Percentiles rank a stretch among this genome's conserved stretches.
phyloP scores from a whole-genome alignment of 1,140 invertebrate species.

The Adoxophyes honmai region DNA sequence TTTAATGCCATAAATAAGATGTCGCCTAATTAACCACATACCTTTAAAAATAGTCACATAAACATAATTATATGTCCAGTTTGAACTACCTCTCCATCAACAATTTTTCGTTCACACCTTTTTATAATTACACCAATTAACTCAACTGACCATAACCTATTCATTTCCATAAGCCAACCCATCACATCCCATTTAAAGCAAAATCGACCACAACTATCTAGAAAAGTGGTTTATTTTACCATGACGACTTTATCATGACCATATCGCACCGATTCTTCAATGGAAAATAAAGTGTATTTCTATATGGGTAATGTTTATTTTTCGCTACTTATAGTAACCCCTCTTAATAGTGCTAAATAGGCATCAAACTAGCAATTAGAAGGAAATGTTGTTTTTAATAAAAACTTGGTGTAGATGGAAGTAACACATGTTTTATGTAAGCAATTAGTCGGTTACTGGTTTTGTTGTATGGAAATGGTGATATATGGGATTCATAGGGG shows the following conservation, averaged over 20 bases:
- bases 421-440: not conserved
- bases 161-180: constrained; percentile 8
- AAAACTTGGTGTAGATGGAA: constrained; percentile 4
- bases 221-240: not conserved
- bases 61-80: no score
- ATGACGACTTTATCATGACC: not conserved
- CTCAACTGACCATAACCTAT: constrained; percentile 12
- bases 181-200: not conserved
- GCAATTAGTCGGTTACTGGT: not conserved
- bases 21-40: no score
- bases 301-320: not conserved
- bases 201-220: not conserved
- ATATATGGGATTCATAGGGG: no score
- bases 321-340: not conserved
- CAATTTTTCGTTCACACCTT: constrained; percentile 3
- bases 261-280: not conserved
- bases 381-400: constrained; percentile 7
- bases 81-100: not conserved
- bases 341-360: constrained; percentile 1
- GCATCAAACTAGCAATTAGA: not conserved
- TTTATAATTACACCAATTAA: constrained; percentile 6
- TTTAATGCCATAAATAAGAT: no score
- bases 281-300: not conserved
- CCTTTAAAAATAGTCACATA: no score
- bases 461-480: not conserved